These are phyloP conservation scores for Monarcha castaneiventris DNA, from an alignment of 2,113 vertebrate species.

Conservation along the genomic window DNA sequence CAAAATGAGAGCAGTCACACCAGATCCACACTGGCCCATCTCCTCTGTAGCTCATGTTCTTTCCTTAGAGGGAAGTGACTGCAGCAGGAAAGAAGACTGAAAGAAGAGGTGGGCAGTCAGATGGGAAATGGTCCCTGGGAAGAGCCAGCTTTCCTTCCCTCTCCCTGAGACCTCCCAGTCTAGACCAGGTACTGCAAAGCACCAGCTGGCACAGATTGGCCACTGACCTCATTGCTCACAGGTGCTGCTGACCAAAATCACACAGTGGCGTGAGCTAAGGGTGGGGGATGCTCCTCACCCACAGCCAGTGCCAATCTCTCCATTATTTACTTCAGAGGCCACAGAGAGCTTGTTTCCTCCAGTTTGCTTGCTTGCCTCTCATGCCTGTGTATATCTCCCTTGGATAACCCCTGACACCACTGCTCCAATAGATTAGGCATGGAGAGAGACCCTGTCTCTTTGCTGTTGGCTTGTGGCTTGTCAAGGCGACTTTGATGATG, in stretches of 20 bases:
- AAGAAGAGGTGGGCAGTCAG: not conserved
- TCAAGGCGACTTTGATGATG: not conserved
- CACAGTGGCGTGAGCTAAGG: not conserved
- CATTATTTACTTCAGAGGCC: not conserved
- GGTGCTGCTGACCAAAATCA: not conserved
- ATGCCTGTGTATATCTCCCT: not conserved
- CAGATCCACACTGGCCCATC: not conserved
- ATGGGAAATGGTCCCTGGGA: not conserved
- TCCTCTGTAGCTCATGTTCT: not conserved
- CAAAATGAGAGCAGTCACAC: not conserved
- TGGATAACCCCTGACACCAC: not conserved
- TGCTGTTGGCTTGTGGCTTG: not conserved
- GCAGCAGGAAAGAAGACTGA: not conserved
- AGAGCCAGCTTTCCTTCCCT: not conserved
- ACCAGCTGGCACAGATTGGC: not conserved
- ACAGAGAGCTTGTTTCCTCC: not conserved
- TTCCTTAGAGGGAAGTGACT: not conserved
- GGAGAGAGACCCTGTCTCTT: not conserved
- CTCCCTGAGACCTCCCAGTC: not conserved
- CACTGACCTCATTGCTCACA: rapidly evolving
- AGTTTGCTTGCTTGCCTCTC: not conserved
- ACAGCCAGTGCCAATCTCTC: not conserved
- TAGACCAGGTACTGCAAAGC: not conserved
- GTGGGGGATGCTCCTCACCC: not conserved
- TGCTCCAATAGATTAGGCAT: not conserved